phyloP scores from a whole-genome alignment of 2,888 invertebrate genomes.

The Lepidocyrtinus sp. region DNA sequence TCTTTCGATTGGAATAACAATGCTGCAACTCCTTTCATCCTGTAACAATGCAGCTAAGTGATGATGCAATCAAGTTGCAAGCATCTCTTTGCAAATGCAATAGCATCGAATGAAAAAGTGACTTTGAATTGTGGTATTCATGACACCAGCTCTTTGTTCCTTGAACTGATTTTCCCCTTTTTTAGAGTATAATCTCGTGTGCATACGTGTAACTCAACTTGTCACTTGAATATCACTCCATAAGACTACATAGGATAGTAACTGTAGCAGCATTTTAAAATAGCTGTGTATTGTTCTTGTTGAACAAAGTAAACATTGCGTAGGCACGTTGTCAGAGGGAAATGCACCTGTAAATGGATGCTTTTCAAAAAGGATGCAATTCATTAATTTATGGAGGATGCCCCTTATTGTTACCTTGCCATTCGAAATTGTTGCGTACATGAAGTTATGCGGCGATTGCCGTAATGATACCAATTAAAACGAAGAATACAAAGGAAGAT shows the following conservation, averaged over 20 bases:
- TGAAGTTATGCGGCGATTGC: not conserved
- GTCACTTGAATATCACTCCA: constrained; percentile 5
- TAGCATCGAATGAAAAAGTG: too few relatives aligned
- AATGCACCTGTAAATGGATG: constrained; percentile 23
- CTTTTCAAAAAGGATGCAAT: constrained; percentile 32
- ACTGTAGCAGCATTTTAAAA: not conserved
- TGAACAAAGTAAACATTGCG: not conserved
- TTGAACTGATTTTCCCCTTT: constrained; percentile 5
- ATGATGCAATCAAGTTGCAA: constrained; percentile 6
- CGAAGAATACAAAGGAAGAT: too few relatives aligned
- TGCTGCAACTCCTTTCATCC: not conserved
- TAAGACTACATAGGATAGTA: not conserved
- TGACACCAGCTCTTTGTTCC: constrained; percentile 11
- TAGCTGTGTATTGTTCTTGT: not conserved
- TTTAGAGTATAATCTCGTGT: too few relatives aligned
- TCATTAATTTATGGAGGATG: constrained; percentile 39
- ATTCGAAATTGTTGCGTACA: too few relatives aligned
- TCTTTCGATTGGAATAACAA: too few relatives aligned
- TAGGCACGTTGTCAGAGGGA: constrained; percentile 13
- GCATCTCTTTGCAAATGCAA: not conserved
- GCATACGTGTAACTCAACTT: not conserved
- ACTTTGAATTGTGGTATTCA: not conserved
- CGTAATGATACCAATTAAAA: too few relatives aligned
- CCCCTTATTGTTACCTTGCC: constrained; percentile 19
- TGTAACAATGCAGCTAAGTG: not conserved